Evolutionary conservation across 2,113 vertebrate species (phyloP), one percentile per base, ranked within the genome.

Genomic region (Heloderma charlesbogerti): DNA sequence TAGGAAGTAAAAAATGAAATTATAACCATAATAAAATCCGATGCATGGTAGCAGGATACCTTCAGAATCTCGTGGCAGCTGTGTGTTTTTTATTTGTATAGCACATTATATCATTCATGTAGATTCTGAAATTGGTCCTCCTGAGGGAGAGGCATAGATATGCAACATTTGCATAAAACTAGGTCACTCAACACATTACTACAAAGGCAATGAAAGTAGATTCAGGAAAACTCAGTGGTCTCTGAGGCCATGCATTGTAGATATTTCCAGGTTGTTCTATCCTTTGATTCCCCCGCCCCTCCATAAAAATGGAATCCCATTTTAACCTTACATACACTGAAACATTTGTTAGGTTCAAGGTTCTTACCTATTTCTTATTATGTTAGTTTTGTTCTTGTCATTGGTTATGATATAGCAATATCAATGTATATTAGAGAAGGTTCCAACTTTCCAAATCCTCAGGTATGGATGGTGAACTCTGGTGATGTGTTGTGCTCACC

Each of bases 201-300:
- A 34, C 18, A 54, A 89, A 22, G 66, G 9, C 4, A 48, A n/a
- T 81, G 40, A 88, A 88, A 88, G 80, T 0, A 1, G 7, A 84
- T 48, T 31, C 20, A 43, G 29, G 71, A 80, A 91, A 5, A 54
- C 78, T 57, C 88, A 88, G 87, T 15, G 71, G 66, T 89, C 54
- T 29, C 1, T 3, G 22, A 25, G 71, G 4, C 57, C 89, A 89
- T 6, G 60, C 89, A 79, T 37, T 75, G 31, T 54, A 90, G 57
- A 37, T 86, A 57, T 88, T 54, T 51, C 57, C 6, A 13, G 81
- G 0, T 69, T 90, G 34, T 57, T 79, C 37, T 0, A 0, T 51
- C 60, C 67, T 92, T 93, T 89, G 60, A 22, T 92, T 92, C 3
- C 20, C 60, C 60, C 60, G 22, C 60, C 60, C 16, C 92, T 85